These are phyloP conservation scores for Phocoena sinus DNA, from an alignment of 2,113 vertebrate species.

Conservation along the genomic window DNA sequence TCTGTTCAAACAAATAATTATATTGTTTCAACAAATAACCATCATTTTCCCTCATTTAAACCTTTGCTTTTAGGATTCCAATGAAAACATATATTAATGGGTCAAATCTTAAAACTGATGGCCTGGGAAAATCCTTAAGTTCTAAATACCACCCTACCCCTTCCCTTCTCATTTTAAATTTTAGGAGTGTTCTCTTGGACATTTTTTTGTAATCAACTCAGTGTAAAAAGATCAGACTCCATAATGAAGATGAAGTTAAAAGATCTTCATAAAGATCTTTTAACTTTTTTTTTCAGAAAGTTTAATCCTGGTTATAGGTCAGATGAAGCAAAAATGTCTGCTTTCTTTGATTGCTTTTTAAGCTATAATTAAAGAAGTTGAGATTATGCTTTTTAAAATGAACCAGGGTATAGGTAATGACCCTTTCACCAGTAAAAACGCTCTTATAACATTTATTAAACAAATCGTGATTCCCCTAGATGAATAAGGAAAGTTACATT, in stretches of 20 bases:
- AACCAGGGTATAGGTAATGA: neutral
- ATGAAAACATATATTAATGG: slow-evolving; percentile 6
- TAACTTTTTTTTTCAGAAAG: neutral
- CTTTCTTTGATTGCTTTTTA: slow-evolving; percentile 2
- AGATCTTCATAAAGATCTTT: neutral
- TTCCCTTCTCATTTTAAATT: neutral
- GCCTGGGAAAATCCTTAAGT: neutral
- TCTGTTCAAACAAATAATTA: slow-evolving; percentile 54
- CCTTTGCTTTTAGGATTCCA: slow-evolving; percentile 34
- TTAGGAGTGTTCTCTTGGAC: neutral
- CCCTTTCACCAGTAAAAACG: neutral
- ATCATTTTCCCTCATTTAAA: slow-evolving; percentile 22
- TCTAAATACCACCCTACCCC: neutral
- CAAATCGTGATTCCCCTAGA: neutral
- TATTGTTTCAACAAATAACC: slow-evolving; percentile 36
- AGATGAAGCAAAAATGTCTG: neutral
- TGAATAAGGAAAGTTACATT: neutral
- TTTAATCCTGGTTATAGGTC: neutral
- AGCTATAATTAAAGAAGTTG: neutral
- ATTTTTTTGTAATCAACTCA: neutral
- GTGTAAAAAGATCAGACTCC: neutral
- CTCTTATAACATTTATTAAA: neutral
- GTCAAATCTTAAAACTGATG: neutral
- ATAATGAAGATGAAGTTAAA: neutral
- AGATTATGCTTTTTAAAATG: neutral